Base-by-base conservation (phyloP, 2,797 vertebrate genomes). In the Melanotaenia pygmaea region DNA sequence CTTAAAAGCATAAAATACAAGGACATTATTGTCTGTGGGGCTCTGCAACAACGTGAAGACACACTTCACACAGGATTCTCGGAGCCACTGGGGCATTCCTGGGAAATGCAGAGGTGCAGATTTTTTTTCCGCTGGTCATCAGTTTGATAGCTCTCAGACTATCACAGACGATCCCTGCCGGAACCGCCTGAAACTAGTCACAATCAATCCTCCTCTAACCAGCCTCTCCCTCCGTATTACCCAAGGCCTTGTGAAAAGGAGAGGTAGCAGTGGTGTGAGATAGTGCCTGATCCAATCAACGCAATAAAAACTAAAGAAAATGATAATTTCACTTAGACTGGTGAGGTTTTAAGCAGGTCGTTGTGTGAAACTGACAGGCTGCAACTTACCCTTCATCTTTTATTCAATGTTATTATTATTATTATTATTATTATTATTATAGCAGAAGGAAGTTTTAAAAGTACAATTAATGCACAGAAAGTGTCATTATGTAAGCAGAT, bases 61-160 rank as follows among this genome's bases (percentile, higher is more conserved):
- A 68, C 79, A 66, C 76, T 82, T 89, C 63, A 81, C 80, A 64
- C 34, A 70, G 82, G 79, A 72, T 73, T 78, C 62, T 86, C 78
- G 62, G n/a, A 74, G 64, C 77, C 85, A 72, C 77, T 76, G 68
- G 83, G 82, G 64, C 74, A 78, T 87, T 89, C 81, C 85, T 84
- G 87, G 83, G 88, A 93, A 93, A 89, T 88, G 89, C 92, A 91
- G 90, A 93, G 86, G 81, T 90, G 88, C 89, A 84, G 85, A 83
- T 90, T 91, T 86, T 83, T 83, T 88, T 89, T 77, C 84, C 59
- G 88, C 86, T 30, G 81, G 79, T 94, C 93, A 94, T 93, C 92
- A 93, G 70, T 92, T 91, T 86, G 81, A 90, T 86, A 59, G 89
- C 83, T 91, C 81, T 86, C 82, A 86, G 86, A 79, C 84, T 80